Evolutionary conservation across 1,140 invertebrate genomes (phyloP).

Genomic region (Dreissena rostriformis): DNA sequence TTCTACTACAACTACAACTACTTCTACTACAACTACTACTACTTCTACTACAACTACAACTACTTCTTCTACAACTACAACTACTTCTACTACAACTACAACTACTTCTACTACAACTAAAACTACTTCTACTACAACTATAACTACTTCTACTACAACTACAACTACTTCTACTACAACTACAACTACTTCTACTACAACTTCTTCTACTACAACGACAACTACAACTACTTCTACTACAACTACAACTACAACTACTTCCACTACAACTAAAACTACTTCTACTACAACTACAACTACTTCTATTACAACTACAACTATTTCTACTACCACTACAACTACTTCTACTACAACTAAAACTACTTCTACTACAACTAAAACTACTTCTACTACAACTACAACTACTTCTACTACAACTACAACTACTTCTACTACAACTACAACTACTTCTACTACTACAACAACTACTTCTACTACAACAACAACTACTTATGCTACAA

Average conservation of each 20-base stretch:
- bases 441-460: background rate
- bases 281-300: conserved; percentile 7
- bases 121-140: no score
- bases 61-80: background rate
- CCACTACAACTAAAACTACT: conserved; percentile 1
- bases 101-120: no score
- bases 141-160: no score
- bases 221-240: conserved; percentile 18
- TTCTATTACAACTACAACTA: conserved; percentile 14
- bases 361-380: background rate
- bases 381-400: background rate
- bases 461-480: background rate
- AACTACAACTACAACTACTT: conserved; percentile 15
- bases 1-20: conserved; percentile 2
- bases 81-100: no score
- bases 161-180: no score
- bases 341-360: background rate
- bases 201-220: conserved; percentile 1
- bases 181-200: background rate
- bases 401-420: background rate
- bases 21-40: conserved; percentile 8
- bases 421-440: background rate
- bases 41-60: background rate
- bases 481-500: background rate
- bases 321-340: conserved; percentile 14